Evolutionary conservation across 92 coral and sea anemone genomes (phyloP), one percentile per base, ranked within the genome.

Genomic region (Scolanthus callimorphus): DNA sequence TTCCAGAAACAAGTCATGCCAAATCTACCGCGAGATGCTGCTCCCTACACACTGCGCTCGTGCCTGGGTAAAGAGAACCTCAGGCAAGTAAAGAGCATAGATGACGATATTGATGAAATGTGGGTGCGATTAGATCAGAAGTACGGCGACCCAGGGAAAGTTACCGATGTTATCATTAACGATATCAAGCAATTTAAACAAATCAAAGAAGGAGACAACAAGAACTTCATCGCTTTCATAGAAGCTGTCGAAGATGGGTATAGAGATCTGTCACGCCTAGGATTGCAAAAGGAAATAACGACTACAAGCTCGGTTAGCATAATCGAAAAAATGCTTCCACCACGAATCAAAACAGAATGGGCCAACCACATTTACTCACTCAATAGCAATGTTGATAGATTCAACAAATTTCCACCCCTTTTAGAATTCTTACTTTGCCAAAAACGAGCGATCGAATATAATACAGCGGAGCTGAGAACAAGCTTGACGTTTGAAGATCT

Each of bases 261-360:
- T 29, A 65, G 37, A 57, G 80, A 79, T 23, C 62, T 71, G 2
- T 53, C 57, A 31, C 31, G 58, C 37, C 78, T 70, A 13, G 66
- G 77, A 17, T 31, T 77, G 21, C 77, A 77, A 52, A 60, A 23
- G 28, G 77, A 77, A 27, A 77, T 77, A 25, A 69, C 78, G 8
- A 77, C 78, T 0, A 69, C 85, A 3, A 71, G 79, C 29, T 79
- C 85, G 2, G 69, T 63, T 0, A 79, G 74, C 64, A 71, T 79
- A 11, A 63, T 63, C 8, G 74, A 79, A 43, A 57, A 62, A 38
- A 79, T 57, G 31, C 51, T 71, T 4, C 85, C 72, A 3, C 11
- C 48, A 29, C 70, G 25, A 44, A 49, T 12, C 62, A 60, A 48
- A n/a, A n/a, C n/a, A n/a, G 84, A 77, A 43, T 69, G 84, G 84